These are phyloP conservation scores for Pogonocherus hispidulus DNA, from an alignment of 2,888 invertebrate species.

Conservation along the genomic window DNA sequence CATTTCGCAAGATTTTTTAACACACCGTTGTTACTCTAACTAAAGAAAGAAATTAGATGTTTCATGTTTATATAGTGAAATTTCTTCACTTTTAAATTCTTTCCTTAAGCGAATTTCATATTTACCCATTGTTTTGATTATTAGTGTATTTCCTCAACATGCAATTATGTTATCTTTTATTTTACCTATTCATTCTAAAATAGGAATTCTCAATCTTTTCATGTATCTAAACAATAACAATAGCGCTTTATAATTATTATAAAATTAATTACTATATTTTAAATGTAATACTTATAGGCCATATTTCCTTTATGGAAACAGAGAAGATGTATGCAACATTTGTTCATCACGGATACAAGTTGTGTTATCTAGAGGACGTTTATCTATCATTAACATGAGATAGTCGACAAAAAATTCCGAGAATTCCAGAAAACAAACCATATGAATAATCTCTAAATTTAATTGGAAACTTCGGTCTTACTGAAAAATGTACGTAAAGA, in stretches of 20 bases:
- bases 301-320: no score
- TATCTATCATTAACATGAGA: no score
- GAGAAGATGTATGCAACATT: no score
- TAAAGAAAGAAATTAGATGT: conserved; percentile 6
- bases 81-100: conserved; percentile 15
- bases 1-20: not conserved
- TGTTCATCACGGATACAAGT: no score
- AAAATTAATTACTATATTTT: not conserved
- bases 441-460: no score
- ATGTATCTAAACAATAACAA: not conserved
- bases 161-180: not conserved
- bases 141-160: conserved; percentile 23
- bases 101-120: not conserved
- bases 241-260: not conserved
- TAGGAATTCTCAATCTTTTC: not conserved
- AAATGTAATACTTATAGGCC: no score
- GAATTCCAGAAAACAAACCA: no score
- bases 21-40: conserved; percentile 1
- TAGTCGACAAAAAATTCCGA: no score
- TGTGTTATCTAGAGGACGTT: not conserved
- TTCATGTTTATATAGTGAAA: conserved; percentile 13
- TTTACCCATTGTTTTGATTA: conserved; percentile 27
- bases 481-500: no score
- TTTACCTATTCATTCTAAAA: not conserved
- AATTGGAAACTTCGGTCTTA: no score